These are phyloP conservation scores for Platyrinchus mystaceus DNA, from an alignment of 2,797 vertebrate genomes.

Conservation along the genomic window DNA sequence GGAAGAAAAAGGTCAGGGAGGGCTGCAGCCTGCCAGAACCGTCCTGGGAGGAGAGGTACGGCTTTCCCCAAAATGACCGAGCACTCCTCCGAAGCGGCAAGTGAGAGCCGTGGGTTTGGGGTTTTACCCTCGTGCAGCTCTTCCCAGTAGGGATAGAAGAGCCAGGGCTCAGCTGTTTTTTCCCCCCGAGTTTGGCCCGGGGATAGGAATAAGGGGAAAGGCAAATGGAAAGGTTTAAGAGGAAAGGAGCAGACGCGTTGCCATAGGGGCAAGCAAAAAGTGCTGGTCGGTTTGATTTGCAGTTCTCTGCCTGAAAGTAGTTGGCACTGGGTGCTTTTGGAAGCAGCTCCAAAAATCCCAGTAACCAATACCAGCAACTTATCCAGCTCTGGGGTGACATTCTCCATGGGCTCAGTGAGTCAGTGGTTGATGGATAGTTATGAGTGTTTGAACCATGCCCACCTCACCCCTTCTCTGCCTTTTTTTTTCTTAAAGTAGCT, in stretches of 20 bases:
- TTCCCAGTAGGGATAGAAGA: neutral
- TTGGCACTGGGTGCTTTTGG: neutral
- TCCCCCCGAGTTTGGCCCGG: neutral
- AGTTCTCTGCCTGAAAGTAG: neutral
- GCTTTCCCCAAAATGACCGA: neutral
- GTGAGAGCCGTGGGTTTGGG: too few relatives aligned
- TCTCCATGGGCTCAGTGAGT: neutral
- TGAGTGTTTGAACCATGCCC: neutral
- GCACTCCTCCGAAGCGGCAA: neutral
- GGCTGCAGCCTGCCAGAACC: neutral
- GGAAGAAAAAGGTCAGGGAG: neutral
- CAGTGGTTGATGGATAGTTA: neutral
- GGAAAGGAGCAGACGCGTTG: neutral
- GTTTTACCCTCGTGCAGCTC: neutral
- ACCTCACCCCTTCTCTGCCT: neutral
- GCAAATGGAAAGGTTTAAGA: neutral
- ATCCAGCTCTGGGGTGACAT: neutral
- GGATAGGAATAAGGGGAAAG: neutral
- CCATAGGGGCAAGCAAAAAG: neutral
- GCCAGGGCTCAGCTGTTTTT: neutral
- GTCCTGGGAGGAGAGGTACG: slow-evolving; percentile 65
- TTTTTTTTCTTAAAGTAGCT: neutral
- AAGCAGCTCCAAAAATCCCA: neutral
- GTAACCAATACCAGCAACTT: neutral
- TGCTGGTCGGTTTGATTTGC: neutral